Conservation (phyloP, 2,888 invertebrate genomes). For the Chirona hameri region DNA sequence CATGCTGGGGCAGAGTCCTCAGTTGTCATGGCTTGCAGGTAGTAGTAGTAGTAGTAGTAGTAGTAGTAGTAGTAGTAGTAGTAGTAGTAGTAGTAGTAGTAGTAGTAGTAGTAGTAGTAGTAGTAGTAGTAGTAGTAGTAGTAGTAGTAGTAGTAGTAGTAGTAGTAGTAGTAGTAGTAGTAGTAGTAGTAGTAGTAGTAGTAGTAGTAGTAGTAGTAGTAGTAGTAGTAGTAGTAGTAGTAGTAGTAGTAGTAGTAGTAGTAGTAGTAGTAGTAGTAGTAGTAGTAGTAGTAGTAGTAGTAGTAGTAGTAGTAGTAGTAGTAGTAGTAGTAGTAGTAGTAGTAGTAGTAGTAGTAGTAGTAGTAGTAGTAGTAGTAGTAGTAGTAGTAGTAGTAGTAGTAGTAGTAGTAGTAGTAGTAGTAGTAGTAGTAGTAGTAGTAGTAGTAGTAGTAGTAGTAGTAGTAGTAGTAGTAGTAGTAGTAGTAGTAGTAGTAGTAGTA, state of each 20-base stretch:
- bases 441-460: slow-evolving; percentile 33
- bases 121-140: slow-evolving; percentile 31
- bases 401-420: not conserved
- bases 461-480: slow-evolving; percentile 32
- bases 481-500: slow-evolving; percentile 31
- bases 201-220: slow-evolving; percentile 31
- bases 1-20: too few species aligned
- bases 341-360: slow-evolving; percentile 31
- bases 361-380: slow-evolving; percentile 22
- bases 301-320: not conserved
- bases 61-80: slow-evolving; percentile 31
- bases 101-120: slow-evolving; percentile 31
- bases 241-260: slow-evolving; percentile 1
- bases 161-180: slow-evolving; percentile 31
- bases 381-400: slow-evolving; percentile 23
- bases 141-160: slow-evolving; percentile 31
- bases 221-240: slow-evolving; percentile 30
- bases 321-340: slow-evolving; percentile 31
- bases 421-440: slow-evolving; percentile 30
- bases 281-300: slow-evolving; percentile 13
- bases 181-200: slow-evolving; percentile 31
- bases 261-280: not conserved
- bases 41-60: slow-evolving; percentile 31
- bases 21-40: slow-evolving; percentile 5
- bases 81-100: slow-evolving; percentile 31